These are phyloP conservation scores for Allygus modestus DNA, from an alignment of 2,888 invertebrate genomes.

Conservation along the genomic window DNA sequence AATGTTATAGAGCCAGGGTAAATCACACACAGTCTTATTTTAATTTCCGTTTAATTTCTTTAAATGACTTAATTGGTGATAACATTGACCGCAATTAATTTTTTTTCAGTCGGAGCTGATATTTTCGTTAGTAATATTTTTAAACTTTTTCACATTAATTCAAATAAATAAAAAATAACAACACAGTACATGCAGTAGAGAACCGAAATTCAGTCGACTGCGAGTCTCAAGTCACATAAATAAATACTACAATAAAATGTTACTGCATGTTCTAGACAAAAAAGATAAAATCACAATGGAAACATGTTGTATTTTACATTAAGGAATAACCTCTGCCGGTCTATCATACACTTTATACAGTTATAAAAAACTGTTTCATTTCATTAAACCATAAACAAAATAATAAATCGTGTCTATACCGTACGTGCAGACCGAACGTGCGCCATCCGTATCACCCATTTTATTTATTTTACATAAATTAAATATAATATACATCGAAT, in stretches of 20 bases:
- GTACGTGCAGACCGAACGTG: constrained; percentile 35
- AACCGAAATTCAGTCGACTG: constrained; percentile 34
- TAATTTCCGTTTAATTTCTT: constrained; percentile 63
- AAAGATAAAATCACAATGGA: constrained; percentile 57
- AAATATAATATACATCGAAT: constrained; percentile 59
- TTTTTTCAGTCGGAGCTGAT: constrained; percentile 46
- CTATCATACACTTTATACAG: constrained; percentile 58
- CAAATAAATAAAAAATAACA: constrained; percentile 51
- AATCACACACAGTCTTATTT: constrained; percentile 48
- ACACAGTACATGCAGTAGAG: constrained; percentile 46
- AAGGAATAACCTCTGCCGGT: constrained; percentile 51
- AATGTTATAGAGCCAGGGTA: too few species aligned
- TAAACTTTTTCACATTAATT: constrained; percentile 54
- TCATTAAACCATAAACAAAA: constrained; percentile 54
- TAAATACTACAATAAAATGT: constrained; percentile 46
- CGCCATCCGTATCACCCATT: constrained; percentile 62
- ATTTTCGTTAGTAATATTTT: constrained; percentile 39
- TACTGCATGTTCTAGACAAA: constrained; percentile 46
- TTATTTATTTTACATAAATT: constrained; percentile 60
- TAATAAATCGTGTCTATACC: constrained; percentile 55
- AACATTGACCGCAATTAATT: constrained; percentile 62
- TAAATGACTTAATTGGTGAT: constrained; percentile 63
- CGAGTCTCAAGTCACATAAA: constrained; percentile 41
- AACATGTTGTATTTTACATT: constrained; percentile 52
- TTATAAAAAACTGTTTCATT: constrained; percentile 41